A percentile compares a stretch with the other conserved stretches of the same genome.
phyloP scores from a whole-genome alignment of 2,113 vertebrate species.

The Choloepus hoffmanni region DNA sequence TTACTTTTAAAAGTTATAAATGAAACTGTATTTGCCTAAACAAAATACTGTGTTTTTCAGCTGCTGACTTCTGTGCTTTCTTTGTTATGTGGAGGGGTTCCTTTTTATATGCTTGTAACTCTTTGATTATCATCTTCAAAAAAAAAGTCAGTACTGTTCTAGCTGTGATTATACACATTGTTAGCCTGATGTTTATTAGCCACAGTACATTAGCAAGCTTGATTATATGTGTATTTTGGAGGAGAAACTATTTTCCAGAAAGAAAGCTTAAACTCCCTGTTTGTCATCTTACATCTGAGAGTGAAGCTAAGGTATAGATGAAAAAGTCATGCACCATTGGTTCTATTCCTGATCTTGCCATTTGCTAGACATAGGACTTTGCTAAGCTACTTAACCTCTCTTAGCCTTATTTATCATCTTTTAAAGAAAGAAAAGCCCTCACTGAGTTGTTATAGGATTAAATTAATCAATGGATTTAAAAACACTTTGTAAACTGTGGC shows the following conservation, averaged over 20 bases:
- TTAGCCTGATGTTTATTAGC: conserved; percentile 51
- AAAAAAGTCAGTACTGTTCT: conserved; percentile 8
- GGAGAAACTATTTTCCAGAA: conserved; percentile 52
- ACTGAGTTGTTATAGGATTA: conserved; percentile 14
- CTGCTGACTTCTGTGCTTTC: conserved; percentile 15
- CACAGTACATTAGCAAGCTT: neutral
- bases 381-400: neutral
- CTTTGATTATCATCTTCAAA: conserved; percentile 15
- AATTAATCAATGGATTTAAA: conserved; percentile 56
- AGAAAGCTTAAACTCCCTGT: neutral
- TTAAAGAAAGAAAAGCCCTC: conserved; percentile 40
- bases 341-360: conserved; percentile 29
- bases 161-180: neutral
- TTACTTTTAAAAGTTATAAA: conserved; percentile 60
- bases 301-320: neutral
- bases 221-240: neutral
- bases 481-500: conserved; percentile 41
- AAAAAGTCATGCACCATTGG: neutral
- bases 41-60: conserved; percentile 55
- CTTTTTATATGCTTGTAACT: conserved; percentile 28
- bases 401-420: conserved; percentile 34
- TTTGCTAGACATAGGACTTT: conserved; percentile 53
- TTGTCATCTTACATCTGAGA: conserved; percentile 22
- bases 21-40: conserved; percentile 27
- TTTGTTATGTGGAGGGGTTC: neutral